These are phyloP conservation scores for Portunus trituberculatus DNA, from an alignment of 1,140 invertebrate species.

Conservation along the genomic window DNA sequence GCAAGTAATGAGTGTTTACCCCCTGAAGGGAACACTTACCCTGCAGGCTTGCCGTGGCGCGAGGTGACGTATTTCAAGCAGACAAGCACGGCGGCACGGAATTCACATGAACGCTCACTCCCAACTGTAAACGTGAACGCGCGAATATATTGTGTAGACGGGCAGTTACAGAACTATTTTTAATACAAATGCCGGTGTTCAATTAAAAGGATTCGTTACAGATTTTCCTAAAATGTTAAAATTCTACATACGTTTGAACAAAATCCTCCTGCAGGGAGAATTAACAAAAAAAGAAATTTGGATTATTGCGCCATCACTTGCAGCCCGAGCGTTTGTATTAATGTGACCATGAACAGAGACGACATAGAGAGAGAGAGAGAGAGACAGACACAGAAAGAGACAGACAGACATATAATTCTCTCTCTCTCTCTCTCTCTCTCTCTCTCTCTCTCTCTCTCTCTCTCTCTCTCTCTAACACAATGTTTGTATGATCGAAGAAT, in stretches of 20 bases:
- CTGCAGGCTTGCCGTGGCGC: neutral
- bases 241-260: neutral
- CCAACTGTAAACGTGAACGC: neutral
- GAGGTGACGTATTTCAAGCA: neutral
- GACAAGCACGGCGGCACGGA: neutral
- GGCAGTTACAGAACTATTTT: constrained; percentile 1
- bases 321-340: neutral
- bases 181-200: neutral
- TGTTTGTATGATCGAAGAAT: too few species aligned
- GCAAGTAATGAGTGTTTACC: too few species aligned
- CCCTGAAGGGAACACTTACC: neutral
- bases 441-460: too few species aligned
- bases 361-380: too few species aligned
- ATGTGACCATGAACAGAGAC: neutral
- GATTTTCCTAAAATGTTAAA: neutral
- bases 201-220: neutral
- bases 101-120: neutral
- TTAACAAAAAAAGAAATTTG: neutral
- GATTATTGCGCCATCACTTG: neutral
- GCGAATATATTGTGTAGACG: neutral
- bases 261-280: constrained; percentile 7
- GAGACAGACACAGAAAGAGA: too few species aligned
- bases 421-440: too few species aligned
- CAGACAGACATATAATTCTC: too few species aligned
- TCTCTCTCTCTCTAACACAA: too few species aligned